Evolutionary conservation across 2,888 invertebrate genomes (phyloP), one percentile per base, ranked within the genome.

Genomic region (Dorcus parallelipipedus): DNA sequence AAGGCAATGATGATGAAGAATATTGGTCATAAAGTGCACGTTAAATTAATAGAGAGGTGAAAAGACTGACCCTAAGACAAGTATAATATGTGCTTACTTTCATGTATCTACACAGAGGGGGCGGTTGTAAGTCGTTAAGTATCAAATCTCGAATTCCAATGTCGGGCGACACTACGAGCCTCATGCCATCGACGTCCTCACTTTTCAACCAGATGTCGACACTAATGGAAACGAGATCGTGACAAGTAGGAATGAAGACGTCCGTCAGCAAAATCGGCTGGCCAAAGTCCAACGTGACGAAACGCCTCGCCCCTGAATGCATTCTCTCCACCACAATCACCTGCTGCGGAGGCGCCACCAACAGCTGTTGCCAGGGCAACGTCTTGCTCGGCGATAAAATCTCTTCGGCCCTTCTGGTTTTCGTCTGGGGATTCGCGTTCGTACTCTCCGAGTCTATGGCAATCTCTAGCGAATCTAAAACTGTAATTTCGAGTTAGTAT

Each of bases 291-390:
- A 97, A 81, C 9, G 93, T 91, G 56, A 95, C 93, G 80, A 91
- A 95, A 57, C 95, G 84, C n/a, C 95, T 82, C 0, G 95, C 95
- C 54, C 95, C 93, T 0, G 95, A 93, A 79, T 95, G 93, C 91
- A 96, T 94, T 58, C 95, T 83, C 74, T 96, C 95, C 47, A 96
- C 93, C 14, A 95, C 90, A 60, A 96, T 83, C 67, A 90, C 81
- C 61, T 93, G 92, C 64, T 92, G 91, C 26, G 93, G 90, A 48
- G 93, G 90, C 61, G 89, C 85, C 59, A 90, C 84, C 65, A 95
- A 81, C 52, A 93, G 81, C 71, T 90, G 88, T 71, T 90, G 89
- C 88, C 91, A 90, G 3, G 89, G 86, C 54, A 88, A 84, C 6
- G 67, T 51, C 52, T 69, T 68, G 54, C 67, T 67, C 3, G 70